Evolutionary conservation across 2,113 vertebrate species (phyloP), one percentile per base, ranked within the genome.

Genomic region (Festucalex cinctus): DNA sequence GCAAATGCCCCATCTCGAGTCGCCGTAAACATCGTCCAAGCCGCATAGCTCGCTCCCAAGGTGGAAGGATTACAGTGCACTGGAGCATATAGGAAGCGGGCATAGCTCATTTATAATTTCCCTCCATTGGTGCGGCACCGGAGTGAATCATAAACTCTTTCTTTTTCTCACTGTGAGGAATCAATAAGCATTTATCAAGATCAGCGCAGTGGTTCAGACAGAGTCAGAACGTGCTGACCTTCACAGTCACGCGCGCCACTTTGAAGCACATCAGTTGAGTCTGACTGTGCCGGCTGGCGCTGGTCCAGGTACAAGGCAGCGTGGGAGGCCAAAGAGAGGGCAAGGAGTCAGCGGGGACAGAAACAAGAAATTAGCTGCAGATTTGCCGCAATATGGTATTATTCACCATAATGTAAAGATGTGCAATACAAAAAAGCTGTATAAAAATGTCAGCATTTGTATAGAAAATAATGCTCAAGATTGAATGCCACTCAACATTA

Each of bases 311-410:
- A 13, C 12, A 24, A 49, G 63, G 65, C 35, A 78, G 65, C 5
- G 57, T 19, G 69, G 59, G 68, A 79, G 70, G 71, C 71, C 71
- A 76, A 69, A 65, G 60, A 74, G 58, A 61, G 66, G 65, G 72
- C 57, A 64, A 72, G 63, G 73, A 70, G 69, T 68, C 77, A 74
- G 70, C 69, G 77, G 62, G 58, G 67, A 68, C 69, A 69, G 76
- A 46, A 79, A 78, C 75, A 69, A 81, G 82, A 75, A 83, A 84
- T 69, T 69, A 75, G 79, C 79, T 79, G 80, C 59, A 67, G 64
- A 37, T n/a, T 9, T 37, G 35, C 35, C 37, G 58, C 9, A 36
- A 37, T 12, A 6, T 39, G 10, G 4, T 22, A 5, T 60, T 8
- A 20, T 59, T 59, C 48, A 19, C n/a, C 9, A 49, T n/a, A 9